These are phyloP conservation scores for Zoanthus sociatus DNA, from an alignment of 92 coral and sea anemone genomes.

Conservation along the genomic window DNA sequence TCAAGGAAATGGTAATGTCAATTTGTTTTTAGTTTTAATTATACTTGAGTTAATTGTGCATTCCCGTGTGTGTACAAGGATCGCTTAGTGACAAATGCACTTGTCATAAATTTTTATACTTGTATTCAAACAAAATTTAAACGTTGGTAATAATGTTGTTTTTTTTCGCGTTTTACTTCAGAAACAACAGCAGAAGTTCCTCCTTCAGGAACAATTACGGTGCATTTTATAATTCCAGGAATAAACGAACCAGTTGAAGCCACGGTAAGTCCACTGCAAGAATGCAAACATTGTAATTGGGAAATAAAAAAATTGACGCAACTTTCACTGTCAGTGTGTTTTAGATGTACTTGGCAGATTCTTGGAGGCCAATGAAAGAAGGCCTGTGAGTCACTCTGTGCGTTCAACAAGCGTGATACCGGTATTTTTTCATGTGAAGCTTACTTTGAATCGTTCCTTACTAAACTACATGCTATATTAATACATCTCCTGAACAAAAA, in stretches of 20 bases:
- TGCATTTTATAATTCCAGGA: conserved; percentile 90
- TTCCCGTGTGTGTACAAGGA: background rate
- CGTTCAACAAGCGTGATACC: background rate
- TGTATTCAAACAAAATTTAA: background rate
- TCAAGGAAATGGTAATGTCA: conserved; percentile 3
- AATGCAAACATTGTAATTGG: background rate
- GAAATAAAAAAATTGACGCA: background rate
- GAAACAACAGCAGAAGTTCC: conserved; percentile 12
- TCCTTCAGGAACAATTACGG: conserved; percentile 80
- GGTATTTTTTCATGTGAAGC: background rate
- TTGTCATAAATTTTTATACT: background rate
- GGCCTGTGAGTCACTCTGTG: background rate
- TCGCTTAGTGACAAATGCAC: background rate
- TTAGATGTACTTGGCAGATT: background rate
- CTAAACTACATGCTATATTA: background rate
- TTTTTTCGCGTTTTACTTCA: background rate
- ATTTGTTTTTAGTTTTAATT: background rate
- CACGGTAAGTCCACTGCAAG: conserved; percentile 66
- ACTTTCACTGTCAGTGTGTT: background rate
- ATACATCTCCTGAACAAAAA: background rate
- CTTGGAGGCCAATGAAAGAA: background rate
- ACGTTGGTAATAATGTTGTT: background rate
- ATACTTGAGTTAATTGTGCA: background rate
- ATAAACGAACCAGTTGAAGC: conserved; percentile 87
- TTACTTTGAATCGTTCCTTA: background rate